A percentile compares a stretch with the other conserved stretches of the same genome.
Conservation (phyloP, 2,113 vertebrate species). For the Eubucco bourcierii region DNA sequence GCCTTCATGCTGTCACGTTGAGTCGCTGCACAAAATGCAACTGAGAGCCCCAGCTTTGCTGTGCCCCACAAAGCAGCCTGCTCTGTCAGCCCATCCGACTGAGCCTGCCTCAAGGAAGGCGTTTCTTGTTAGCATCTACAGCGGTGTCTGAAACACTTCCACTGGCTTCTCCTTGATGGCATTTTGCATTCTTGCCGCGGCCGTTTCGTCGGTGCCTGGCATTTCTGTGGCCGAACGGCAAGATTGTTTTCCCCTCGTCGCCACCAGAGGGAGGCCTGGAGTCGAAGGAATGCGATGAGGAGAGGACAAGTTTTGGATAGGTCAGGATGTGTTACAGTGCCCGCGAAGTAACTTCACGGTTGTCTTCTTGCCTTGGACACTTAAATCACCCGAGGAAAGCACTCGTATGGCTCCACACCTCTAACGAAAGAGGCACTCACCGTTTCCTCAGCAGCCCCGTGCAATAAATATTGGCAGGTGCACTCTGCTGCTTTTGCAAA, state of each 20-base stretch:
- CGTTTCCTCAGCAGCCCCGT: neutral
- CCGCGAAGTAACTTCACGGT: neutral
- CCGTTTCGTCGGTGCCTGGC: neutral
- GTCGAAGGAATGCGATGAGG: neutral
- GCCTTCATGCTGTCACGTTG: rapidly evolving
- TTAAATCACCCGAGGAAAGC: neutral
- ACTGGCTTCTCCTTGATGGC: neutral
- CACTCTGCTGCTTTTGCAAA: neutral
- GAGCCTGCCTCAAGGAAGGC: neutral
- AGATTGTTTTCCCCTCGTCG: neutral
- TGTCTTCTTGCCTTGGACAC: neutral
- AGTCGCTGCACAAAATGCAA: neutral
- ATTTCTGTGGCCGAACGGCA: neutral
- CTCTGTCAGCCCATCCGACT: neutral
- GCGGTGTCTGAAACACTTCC: neutral
- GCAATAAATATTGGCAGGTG: neutral
- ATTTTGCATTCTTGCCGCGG: neutral
- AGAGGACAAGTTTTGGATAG: neutral
- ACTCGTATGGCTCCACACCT: neutral
- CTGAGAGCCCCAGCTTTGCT: neutral
- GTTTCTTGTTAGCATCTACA: neutral
- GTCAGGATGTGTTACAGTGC: too few relatives aligned
- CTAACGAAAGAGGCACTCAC: neutral
- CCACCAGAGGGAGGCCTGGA: neutral
- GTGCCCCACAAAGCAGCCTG: neutral